Base-by-base conservation (phyloP, 2,888 invertebrate genomes). In the Dugesia japonica region DNA sequence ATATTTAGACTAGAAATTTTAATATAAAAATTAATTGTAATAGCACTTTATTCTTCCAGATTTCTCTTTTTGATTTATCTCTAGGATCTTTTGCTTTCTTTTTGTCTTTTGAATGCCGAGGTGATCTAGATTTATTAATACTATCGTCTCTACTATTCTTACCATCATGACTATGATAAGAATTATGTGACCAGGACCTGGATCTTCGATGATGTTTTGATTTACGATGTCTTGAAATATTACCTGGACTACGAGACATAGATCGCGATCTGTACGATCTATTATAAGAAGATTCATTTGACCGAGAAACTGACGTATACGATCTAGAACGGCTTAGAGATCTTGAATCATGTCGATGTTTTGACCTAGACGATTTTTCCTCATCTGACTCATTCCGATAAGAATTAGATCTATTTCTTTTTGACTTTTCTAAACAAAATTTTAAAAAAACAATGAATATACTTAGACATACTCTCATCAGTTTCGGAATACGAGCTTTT, bases 81-180 rank as follows among this genome's bases (percentile, higher is more conserved):
- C 72, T 23, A 9, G 72, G 72, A 72, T 72, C 72, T 20, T 72
- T 72, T 28, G 15, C n/a, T n/a, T 28, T 72, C 72, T 72, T 56
- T 20, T 23, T n/a, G n/a, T 56, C 56, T 23, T 56, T 56, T n/a
- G 56, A 56, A 23, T 56, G 56, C 7, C 56, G 4, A 23, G 56
- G 56, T 13, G 56, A 56, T 56, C 56, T n/a, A n/a, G 56, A 56
- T n/a, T 56, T 56, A n/a, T 4, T 56, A 1, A 20, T 23, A n/a
- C 20, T 23, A 20, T n/a, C n/a, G 7, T 1, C 56, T n/a, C 56
- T n/a, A 56, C 56, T 56, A n/a, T 23, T 56, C n/a, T 56, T 56
- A 4, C 23, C 56, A 56, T 56, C 56, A n/a, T 56, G 17, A n/a
- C 56, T 56, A 23, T 56, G 56, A 56, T 4, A 56, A n/a, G 56